Base-by-base conservation (phyloP, 1,140 invertebrate genomes). In the Dendroctonus ponderosae region DNA sequence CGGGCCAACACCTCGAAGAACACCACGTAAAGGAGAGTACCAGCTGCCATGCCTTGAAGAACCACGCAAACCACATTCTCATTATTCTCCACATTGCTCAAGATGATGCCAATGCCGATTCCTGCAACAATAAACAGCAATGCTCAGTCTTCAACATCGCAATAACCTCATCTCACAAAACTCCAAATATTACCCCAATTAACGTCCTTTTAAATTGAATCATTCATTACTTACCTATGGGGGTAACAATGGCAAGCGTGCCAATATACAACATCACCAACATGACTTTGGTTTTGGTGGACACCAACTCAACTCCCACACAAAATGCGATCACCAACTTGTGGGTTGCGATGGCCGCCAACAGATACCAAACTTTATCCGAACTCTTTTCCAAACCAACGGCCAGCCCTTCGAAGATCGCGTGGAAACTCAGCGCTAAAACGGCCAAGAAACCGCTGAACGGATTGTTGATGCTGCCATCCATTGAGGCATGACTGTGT, bases 301-400 rank as follows among this genome's bases (percentile, higher is more conserved):
- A 84, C 37, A 89, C 87, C 51, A 94, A 74, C 73, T 93, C 90
- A 4, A 92, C 83, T 39, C 91, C 91, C 63, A 93, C 90, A 76
- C 90, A 92, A 72, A 94, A 92, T 3, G 92, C 91, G 54, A 96
- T 91, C 6, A 96, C 91, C 57, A 93, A 85, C 78, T 96, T 96
- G 77, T 96, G 94, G 4, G 93, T 89, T 0, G 91, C 87, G 12
- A 96, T 87, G 3, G 93, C 93, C 7, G 86, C 86, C 65, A 95
- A 89, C 42, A 91, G 77, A 46, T 89, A 86, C 73, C 87, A 85
- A 2, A 91, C 84, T 49, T 86, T 86, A 5, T 80, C 72, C 3
- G 84, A 74, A n/a, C 82, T 83, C 1, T 79, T 80, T 73, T 92
- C 90, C 5, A 93, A 77, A 2, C 91, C 91, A 7, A 93, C 87